Base-by-base conservation (phyloP, 1,140 invertebrate genomes). In the Nasonia giraulti region DNA sequence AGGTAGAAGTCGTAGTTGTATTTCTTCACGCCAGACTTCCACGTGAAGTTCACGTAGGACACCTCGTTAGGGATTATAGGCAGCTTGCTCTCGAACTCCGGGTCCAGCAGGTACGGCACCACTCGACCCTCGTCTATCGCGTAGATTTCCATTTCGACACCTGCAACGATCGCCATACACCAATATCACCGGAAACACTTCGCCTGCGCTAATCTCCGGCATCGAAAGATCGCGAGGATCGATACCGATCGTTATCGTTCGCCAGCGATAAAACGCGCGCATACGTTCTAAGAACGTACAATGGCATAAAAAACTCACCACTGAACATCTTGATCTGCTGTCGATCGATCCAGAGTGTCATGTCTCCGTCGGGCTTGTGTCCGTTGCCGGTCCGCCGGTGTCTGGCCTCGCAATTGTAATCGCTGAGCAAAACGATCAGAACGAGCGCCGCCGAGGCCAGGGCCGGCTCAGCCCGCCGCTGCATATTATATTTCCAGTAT, bases 1-100 rank as follows among this genome's bases (percentile, higher is more conserved):
- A 95, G 94, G 91, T 97, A 97, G 91, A 98, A 98, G 91, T 97
- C 95, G 90, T 98, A 98, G 91, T 95, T 95, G 93, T 98, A 98
- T 89, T 96, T 96, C 91, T 97, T 97, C 55, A 94, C 93, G 37
- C 96, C 97, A 20, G 97, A 96, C 90, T 96, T 97, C 97, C 97
- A 98, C 10, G 97, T 98, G 89, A 98, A 98, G 92, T 98, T 98
- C 4, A 98, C 97, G 89, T 96, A 96, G 73, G 95, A 96, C 50
- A 98, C 97, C 94, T 98, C 97, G 20, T 97, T 96, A 0, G 98
- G 98, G 89, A 98, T 98, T 33, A 97, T 95, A 75, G 97, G 97
- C 79, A 98, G 92, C 91, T 97, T 96, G 88, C 96, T 96, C 88
- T 98, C 97, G 88, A 98, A 97, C 90, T 97, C 97, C 6, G 97